Evolutionary conservation across 1,140 invertebrate species (phyloP).

Genomic region (Drosophila repletoides): DNA sequence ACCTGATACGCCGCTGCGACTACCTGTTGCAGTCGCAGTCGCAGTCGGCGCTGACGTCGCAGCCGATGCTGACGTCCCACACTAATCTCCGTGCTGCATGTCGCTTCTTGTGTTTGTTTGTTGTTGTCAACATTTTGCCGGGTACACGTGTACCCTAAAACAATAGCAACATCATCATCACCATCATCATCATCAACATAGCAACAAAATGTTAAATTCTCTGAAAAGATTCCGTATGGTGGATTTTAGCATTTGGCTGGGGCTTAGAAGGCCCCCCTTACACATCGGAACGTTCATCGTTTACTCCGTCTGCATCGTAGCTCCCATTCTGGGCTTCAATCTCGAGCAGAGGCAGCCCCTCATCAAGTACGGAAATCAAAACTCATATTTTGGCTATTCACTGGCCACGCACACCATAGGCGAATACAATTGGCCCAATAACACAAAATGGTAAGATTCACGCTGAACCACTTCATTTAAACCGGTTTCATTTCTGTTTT

Average conservation of each 20-base stretch:
- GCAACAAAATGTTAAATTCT: too few species aligned
- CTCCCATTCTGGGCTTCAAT: conserved; percentile 49
- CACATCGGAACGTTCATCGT: too few species aligned
- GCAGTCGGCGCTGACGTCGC: not conserved
- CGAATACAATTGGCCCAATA: conserved; percentile 66
- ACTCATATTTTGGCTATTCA: conserved; percentile 78
- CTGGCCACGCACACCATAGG: conserved; percentile 76
- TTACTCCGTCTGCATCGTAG: not conserved
- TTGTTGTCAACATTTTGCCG: conserved; percentile 25
- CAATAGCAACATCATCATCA: too few species aligned
- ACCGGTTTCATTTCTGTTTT: conserved; percentile 4
- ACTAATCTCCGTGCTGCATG: conserved; percentile 27
- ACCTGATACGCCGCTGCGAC: conserved; percentile 4
- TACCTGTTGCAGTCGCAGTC: conserved; percentile 28
- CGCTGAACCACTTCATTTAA: not conserved
- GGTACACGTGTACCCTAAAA: conserved; percentile 41
- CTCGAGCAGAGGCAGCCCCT: conserved; percentile 74
- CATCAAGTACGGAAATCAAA: conserved; percentile 67
- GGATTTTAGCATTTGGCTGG: too few species aligned
- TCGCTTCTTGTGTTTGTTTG: conserved; percentile 16
- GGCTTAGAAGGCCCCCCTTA: too few species aligned
- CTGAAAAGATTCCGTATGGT: too few species aligned
- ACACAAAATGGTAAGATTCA: conserved; percentile 76
- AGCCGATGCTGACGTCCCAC: not conserved
- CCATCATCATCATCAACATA: too few species aligned